These are phyloP conservation scores for Acanthisitta chloris DNA, from an alignment of 2,113 vertebrate genomes.

Conservation along the genomic window DNA sequence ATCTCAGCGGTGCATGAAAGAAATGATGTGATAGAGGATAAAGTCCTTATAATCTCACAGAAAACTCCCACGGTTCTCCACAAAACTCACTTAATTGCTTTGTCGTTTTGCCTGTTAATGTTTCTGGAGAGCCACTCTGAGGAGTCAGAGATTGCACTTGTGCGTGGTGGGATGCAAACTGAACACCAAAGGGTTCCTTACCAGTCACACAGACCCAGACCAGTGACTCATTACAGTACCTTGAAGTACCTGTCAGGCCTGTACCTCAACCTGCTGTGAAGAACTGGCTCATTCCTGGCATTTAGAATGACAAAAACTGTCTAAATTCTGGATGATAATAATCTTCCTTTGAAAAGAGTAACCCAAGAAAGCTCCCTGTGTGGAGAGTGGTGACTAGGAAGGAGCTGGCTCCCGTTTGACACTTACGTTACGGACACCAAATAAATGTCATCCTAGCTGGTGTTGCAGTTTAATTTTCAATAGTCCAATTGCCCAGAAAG, in stretches of 20 bases:
- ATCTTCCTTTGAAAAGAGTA: neutral
- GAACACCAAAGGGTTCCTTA: neutral
- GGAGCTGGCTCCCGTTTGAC: neutral
- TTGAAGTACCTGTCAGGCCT: neutral
- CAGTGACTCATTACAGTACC: neutral
- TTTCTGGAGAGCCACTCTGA: neutral
- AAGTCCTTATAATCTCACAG: neutral
- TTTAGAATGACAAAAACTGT: neutral
- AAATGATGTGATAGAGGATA: neutral
- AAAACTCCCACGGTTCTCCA: conserved; percentile 22
- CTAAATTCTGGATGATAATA: neutral
- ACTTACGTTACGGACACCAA: neutral
- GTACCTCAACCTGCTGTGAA: neutral
- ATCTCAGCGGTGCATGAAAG: neutral
- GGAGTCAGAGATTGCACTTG: neutral
- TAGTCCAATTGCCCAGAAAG: neutral
- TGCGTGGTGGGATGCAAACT: neutral
- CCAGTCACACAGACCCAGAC: neutral
- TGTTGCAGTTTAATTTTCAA: neutral
- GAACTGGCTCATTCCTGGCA: neutral
- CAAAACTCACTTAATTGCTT: neutral
- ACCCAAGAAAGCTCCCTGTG: neutral
- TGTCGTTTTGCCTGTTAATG: conserved; percentile 8
- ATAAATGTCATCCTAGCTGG: neutral
- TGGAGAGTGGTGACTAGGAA: neutral